phyloP scores from a whole-genome alignment of 2,888 invertebrate species.

The Taenaris catops region DNA sequence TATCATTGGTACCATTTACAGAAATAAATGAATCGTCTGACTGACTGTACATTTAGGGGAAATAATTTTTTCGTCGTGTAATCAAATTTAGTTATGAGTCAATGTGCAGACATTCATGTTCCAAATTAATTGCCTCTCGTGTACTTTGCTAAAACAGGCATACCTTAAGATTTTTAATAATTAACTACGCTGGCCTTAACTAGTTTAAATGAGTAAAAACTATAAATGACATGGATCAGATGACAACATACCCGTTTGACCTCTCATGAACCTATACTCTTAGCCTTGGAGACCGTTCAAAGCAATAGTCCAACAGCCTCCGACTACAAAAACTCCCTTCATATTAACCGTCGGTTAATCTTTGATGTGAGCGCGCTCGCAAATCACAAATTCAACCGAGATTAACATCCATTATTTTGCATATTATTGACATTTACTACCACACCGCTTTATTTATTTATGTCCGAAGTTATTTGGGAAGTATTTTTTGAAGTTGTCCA shows the following conservation, averaged over 20 bases:
- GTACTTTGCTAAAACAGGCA: too few species aligned
- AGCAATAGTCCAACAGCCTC: constrained; percentile 10
- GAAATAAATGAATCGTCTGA: too few species aligned
- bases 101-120: too few species aligned
- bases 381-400: constrained; percentile 67
- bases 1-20: too few species aligned
- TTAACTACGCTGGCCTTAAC: constrained; percentile 2
- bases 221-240: constrained; percentile 10
- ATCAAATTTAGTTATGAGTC: too few species aligned
- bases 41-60: too few species aligned
- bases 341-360: constrained; percentile 57
- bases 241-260: constrained; percentile 22
- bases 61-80: too few species aligned
- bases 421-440: constrained; percentile 79
- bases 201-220: constrained; percentile 10
- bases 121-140: too few species aligned
- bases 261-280: constrained; percentile 20
- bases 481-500: constrained; percentile 66
- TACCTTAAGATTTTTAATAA: neutral
- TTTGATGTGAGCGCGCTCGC: constrained; percentile 63
- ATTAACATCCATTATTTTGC: constrained; percentile 77
- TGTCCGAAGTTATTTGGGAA: constrained; percentile 72
- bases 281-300: constrained; percentile 21
- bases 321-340: constrained; percentile 26
- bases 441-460: constrained; percentile 70